Conservation (phyloP, 2,797 vertebrate genomes). For the Karalla daura region DNA sequence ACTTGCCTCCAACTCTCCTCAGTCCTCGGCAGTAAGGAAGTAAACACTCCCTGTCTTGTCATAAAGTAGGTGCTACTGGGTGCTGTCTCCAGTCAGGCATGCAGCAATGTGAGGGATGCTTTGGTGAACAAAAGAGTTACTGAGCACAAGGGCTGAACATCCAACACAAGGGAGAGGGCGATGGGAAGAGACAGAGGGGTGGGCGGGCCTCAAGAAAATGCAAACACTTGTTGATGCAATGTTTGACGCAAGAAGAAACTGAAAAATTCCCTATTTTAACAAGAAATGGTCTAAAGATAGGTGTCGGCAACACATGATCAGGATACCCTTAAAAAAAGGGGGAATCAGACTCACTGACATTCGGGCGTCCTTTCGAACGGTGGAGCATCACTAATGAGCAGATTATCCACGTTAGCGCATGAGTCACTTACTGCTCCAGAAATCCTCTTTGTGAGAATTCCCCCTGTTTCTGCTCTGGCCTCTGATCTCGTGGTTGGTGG, state of each 20-base stretch:
- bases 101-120: slow-evolving; percentile 73
- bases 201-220: slow-evolving; percentile 32
- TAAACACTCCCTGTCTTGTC: slow-evolving; percentile 56
- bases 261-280: slow-evolving; percentile 29
- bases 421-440: slow-evolving; percentile 51
- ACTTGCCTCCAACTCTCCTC: slow-evolving; percentile 27
- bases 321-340: slow-evolving; percentile 16
- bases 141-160: slow-evolving; percentile 74
- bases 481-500: slow-evolving; percentile 75
- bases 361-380: slow-evolving; percentile 33
- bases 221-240: slow-evolving; percentile 48
- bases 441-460: slow-evolving; percentile 44
- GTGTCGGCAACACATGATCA: not conserved
- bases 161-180: slow-evolving; percentile 61
- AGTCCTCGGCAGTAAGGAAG: slow-evolving; percentile 27
- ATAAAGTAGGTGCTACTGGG: slow-evolving; percentile 70
- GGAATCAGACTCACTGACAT: slow-evolving; percentile 34
- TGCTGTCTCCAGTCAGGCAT: slow-evolving; percentile 81
- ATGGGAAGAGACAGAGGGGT: slow-evolving; percentile 24
- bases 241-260: slow-evolving; percentile 20
- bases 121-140: slow-evolving; percentile 81
- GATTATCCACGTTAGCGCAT: slow-evolving; percentile 58
- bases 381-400: slow-evolving; percentile 53
- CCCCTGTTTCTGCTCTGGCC: slow-evolving; percentile 37
- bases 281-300: slow-evolving; percentile 22